phyloP scores from a whole-genome alignment of 2,113 vertebrate species.

The Collichthys lucidus region DNA sequence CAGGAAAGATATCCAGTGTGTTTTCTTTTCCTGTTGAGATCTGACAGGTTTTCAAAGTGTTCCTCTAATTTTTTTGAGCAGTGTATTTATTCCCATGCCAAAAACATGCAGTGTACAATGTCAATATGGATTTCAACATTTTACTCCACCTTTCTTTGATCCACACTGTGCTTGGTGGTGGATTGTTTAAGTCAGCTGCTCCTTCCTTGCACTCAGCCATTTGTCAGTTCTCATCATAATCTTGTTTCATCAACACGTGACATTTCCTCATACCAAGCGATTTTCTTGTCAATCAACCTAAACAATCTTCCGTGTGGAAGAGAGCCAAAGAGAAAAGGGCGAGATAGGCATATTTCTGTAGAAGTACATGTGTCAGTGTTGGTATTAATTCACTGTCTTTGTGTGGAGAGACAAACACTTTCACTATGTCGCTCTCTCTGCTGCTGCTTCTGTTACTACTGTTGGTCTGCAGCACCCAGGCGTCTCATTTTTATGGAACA shows the following conservation, averaged over 20 bases:
- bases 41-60: too few relatives aligned
- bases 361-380: too few relatives aligned
- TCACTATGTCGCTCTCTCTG: constrained; percentile 10
- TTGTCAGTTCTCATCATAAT: background rate
- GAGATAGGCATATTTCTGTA: background rate
- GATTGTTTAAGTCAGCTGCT: too few relatives aligned
- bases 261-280: constrained; percentile 1
- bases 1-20: too few relatives aligned
- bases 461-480: background rate
- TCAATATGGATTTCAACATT: background rate
- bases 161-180: too few relatives aligned
- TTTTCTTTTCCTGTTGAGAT: too few relatives aligned
- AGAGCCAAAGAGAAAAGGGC: background rate
- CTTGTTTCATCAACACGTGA: fast-evolving
- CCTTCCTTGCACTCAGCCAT: too few relatives aligned
- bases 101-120: too few relatives aligned
- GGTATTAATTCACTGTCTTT: background rate
- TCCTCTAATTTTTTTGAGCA: too few relatives aligned
- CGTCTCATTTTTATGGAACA: constrained; percentile 4
- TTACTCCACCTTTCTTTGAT: too few relatives aligned
- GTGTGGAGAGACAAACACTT: background rate
- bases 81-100: too few relatives aligned
- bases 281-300: background rate
- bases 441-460: constrained; percentile 43
- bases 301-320: background rate